Conservation (phyloP, 2,888 invertebrate genomes). For the Cremastinae sp. region DNA sequence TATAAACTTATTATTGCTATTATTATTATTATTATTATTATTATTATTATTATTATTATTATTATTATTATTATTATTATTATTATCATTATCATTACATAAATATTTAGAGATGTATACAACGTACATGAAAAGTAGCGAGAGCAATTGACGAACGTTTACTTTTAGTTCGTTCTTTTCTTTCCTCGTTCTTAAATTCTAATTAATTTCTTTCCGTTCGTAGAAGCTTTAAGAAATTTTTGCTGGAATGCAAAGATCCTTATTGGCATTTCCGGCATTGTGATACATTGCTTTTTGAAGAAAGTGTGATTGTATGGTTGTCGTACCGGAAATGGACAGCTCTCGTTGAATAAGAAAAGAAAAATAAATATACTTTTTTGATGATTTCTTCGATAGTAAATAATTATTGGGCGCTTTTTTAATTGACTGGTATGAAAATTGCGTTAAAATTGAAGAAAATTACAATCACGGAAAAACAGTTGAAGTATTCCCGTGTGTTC, state of each 20-base stretch:
- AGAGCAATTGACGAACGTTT: conserved; percentile 47
- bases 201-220: too few relatives aligned
- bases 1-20: conserved; percentile 46
- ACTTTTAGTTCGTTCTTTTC: conserved; percentile 32
- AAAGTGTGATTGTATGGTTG: conserved; percentile 38
- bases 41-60: conserved; percentile 51
- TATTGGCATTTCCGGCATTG: conserved; percentile 35
- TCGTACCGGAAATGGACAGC: conserved; percentile 8
- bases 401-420: background rate
- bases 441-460: background rate
- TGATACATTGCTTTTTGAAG: conserved; percentile 35
- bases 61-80: conserved; percentile 38
- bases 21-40: conserved; percentile 50
- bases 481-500: too few relatives aligned
- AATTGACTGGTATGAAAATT: background rate
- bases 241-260: conserved; percentile 3
- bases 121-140: conserved; percentile 52
- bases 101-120: conserved; percentile 46
- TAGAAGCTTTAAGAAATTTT: conserved; percentile 3
- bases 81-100: too few relatives aligned
- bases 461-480: background rate
- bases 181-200: background rate
- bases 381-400: background rate
- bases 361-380: background rate
- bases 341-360: background rate